These are phyloP conservation scores for Xiphophorus birchmanni DNA, from an alignment of 2,797 vertebrate genomes.

Conservation along the genomic window DNA sequence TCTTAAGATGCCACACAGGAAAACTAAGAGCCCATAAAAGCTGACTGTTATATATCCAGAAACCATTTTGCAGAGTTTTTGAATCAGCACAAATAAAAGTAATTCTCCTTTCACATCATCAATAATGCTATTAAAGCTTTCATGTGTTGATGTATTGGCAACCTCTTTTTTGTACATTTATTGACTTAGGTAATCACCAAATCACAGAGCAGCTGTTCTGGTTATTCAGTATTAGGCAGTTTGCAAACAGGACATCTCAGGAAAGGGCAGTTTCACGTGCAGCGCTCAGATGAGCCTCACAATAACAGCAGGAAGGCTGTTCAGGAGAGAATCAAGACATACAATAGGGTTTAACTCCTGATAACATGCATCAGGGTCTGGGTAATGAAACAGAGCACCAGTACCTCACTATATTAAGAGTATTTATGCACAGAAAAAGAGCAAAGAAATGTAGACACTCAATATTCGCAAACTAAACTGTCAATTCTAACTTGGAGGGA, in stretches of 20 bases:
- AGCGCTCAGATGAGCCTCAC: conserved; percentile 24
- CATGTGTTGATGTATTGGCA: not conserved
- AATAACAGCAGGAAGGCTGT: conserved; percentile 24
- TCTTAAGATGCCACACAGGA: conserved; percentile 18
- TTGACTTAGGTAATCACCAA: not conserved
- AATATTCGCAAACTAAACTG: not conserved
- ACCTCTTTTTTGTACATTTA: conserved; percentile 2
- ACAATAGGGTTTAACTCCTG: conserved; percentile 17
- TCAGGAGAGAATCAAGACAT: conserved; percentile 13
- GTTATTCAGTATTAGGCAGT: conserved; percentile 6
- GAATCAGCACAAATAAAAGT: conserved; percentile 33
- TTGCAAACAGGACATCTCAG: conserved; percentile 24
- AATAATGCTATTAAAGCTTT: conserved; percentile 1
- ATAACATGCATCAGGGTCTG: conserved; percentile 23
- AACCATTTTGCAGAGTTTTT: conserved; percentile 9
- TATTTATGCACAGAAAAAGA: conserved; percentile 13
- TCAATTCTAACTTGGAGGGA: not conserved
- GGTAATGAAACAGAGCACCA: conserved; percentile 20
- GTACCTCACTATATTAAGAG: not conserved
- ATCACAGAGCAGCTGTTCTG: conserved; percentile 1
- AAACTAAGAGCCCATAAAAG: conserved; percentile 25
- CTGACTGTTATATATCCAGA: conserved; percentile 1
- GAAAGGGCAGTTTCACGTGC: conserved; percentile 5
- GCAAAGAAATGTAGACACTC: not conserved
- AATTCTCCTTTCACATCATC: conserved; percentile 10